Evolutionary conservation across 2,888 invertebrate genomes (phyloP).

Genomic region (Nematopogon swammerdamellus): DNA sequence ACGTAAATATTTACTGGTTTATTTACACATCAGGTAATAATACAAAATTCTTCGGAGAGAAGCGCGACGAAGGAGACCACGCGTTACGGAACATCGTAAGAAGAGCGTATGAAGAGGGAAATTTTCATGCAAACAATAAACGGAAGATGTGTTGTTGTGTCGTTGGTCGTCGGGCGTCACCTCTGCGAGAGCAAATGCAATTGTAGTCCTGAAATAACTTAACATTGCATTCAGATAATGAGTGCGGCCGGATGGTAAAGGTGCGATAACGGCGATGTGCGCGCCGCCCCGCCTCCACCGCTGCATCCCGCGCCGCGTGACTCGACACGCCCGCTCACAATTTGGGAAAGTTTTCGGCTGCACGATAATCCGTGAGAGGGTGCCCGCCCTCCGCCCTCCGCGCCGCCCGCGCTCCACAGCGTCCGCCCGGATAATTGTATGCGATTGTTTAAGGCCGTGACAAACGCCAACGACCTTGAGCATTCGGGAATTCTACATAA

Average conservation of each 20-base stretch:
- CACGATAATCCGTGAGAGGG: neutral
- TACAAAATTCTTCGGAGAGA: too few relatives aligned
- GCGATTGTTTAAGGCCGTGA: neutral
- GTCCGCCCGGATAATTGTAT: neutral
- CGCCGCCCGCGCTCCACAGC: neutral
- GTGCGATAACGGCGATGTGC: neutral
- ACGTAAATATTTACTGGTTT: too few relatives aligned
- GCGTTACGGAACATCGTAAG: too few relatives aligned
- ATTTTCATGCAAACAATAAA: too few relatives aligned
- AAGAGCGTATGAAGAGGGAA: too few relatives aligned
- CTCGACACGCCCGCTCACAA: neutral
- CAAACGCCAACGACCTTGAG: too few relatives aligned
- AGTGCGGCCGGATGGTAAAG: neutral
- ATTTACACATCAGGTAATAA: too few relatives aligned
- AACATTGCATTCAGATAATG: neutral
- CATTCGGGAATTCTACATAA: too few relatives aligned
- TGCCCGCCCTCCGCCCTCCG: neutral
- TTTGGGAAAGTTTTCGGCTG: neutral
- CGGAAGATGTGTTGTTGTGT: too few relatives aligned
- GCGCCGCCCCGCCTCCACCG: neutral
- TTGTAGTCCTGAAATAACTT: neutral
- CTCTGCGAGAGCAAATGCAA: neutral
- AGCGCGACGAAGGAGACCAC: too few relatives aligned
- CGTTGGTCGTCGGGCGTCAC: too few relatives aligned
- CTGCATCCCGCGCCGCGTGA: neutral